phyloP scores from a whole-genome alignment of 92 coral and sea anemone genomes.

The Paragorgia papillata region DNA sequence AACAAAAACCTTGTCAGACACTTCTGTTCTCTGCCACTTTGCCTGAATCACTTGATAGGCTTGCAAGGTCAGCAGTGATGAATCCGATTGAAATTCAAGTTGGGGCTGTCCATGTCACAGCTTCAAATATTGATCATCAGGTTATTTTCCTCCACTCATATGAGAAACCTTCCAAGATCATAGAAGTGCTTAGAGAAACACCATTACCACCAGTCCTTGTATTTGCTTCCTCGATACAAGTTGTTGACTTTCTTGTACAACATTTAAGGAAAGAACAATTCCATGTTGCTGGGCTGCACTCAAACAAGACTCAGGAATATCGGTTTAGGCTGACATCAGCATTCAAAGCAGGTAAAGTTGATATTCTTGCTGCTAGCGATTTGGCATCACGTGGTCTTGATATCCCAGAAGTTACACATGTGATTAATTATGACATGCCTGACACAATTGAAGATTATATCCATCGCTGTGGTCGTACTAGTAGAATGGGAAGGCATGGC shows the following conservation, averaged over 20 bases:
- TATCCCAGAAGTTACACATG: constrained; percentile 93
- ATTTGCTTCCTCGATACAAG: constrained; percentile 88
- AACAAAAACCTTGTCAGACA: constrained; percentile 87
- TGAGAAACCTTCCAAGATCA: constrained; percentile 78
- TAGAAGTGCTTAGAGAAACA: constrained; percentile 78
- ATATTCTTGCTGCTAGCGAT: constrained; percentile 89
- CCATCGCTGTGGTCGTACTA: constrained; percentile 97
- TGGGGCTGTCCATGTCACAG: constrained; percentile 83
- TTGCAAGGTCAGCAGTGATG: constrained; percentile 93
- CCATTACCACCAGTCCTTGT: constrained; percentile 97
- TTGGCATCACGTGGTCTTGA: constrained; percentile 95
- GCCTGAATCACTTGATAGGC: constrained; percentile 91
- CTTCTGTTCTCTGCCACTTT: constrained; percentile 93
- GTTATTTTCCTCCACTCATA: constrained; percentile 77
- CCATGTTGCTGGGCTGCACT: constrained; percentile 94
- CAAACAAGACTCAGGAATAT: constrained; percentile 88
- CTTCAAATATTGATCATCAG: constrained; percentile 80
- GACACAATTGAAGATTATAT: constrained; percentile 87
- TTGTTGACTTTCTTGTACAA: constrained; percentile 87
- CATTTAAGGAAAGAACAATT: constrained; percentile 89
- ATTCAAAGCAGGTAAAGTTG: constrained; percentile 87
- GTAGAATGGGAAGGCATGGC: constrained; percentile 90
- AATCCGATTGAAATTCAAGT: constrained; percentile 89
- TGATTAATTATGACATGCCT: constrained; percentile 91
- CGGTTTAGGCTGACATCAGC: constrained; percentile 79